Conservation (phyloP, 37 sponge, comb jelly and placozoan species). For the Spongia lamella region DNA sequence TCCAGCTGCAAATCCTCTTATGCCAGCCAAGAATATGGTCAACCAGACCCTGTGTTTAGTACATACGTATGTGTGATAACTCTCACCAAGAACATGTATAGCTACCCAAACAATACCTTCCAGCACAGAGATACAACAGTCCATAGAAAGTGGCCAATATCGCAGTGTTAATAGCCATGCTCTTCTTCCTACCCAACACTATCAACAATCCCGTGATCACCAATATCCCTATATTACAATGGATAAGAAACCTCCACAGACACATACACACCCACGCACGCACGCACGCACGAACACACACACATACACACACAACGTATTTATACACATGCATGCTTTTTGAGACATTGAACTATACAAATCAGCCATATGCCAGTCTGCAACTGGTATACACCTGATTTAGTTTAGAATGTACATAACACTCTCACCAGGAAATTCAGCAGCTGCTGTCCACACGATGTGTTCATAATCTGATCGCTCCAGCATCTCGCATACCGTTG, state of each 20-base stretch:
- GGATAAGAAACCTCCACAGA: too few species aligned
- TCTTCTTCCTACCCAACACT: conserved; percentile 46
- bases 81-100: too few species aligned
- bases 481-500: conserved; percentile 16
- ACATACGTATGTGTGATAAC: too few species aligned
- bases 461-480: conserved; percentile 25
- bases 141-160: conserved; percentile 23
- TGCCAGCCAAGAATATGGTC: conserved; percentile 37
- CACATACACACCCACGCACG: too few species aligned
- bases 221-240: conserved; percentile 29
- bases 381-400: too few species aligned
- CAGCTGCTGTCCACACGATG: conserved; percentile 48
- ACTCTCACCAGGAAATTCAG: conserved; percentile 37
- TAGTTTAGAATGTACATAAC: too few species aligned
- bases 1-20: conserved; percentile 34
- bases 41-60: conserved; percentile 9
- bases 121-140: conserved; percentile 38
- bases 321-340: too few species aligned
- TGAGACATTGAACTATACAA: too few species aligned
- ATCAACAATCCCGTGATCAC: conserved; percentile 36
- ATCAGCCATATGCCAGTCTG: too few species aligned
- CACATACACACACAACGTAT: too few species aligned
- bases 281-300: too few species aligned
- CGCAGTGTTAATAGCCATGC: conserved; percentile 31
- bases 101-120: too few species aligned